These are phyloP conservation scores for Acridotheres tristis DNA, from an alignment of 2,797 vertebrate species.

Conservation along the genomic window DNA sequence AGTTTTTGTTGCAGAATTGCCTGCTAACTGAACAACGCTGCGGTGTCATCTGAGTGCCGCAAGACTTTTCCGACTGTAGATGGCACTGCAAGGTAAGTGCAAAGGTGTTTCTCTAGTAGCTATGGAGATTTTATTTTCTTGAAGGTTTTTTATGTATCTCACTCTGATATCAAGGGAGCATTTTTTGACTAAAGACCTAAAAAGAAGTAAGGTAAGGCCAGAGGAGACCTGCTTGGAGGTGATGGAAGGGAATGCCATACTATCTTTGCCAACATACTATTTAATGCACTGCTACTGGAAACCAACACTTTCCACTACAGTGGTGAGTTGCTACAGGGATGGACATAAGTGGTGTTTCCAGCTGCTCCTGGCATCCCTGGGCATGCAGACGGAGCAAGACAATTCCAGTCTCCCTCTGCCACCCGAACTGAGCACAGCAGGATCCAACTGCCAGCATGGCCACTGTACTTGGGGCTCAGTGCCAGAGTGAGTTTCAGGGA, in stretches of 20 bases:
- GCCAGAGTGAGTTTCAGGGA: not conserved
- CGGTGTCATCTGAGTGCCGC: not conserved
- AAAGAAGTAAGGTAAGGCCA: not conserved
- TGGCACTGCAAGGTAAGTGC: conserved; percentile 28
- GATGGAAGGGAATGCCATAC: not conserved
- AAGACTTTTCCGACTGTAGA: not conserved
- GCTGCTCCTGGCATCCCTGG: not conserved
- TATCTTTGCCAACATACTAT: not conserved
- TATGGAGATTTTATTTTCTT: not conserved
- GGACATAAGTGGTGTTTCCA: not conserved
- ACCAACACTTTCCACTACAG: not conserved
- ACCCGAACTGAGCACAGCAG: not conserved
- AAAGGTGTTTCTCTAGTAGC: not conserved
- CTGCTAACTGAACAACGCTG: not conserved
- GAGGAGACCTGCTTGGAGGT: not conserved
- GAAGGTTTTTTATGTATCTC: not conserved
- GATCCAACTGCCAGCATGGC: rapidly evolving
- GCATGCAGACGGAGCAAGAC: not conserved
- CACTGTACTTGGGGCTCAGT: not conserved
- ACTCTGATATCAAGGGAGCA: not conserved
- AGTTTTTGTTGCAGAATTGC: not conserved
- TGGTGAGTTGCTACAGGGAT: not conserved
- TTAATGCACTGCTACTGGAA: not conserved
- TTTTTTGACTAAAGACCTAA: not conserved
- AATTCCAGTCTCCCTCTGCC: not conserved